Percentiles rank a stretch among this genome's conserved stretches.
These are phyloP conservation scores for Thunnus maccoyii DNA, from an alignment of 2,113 vertebrate genomes.

Conservation along the genomic window DNA sequence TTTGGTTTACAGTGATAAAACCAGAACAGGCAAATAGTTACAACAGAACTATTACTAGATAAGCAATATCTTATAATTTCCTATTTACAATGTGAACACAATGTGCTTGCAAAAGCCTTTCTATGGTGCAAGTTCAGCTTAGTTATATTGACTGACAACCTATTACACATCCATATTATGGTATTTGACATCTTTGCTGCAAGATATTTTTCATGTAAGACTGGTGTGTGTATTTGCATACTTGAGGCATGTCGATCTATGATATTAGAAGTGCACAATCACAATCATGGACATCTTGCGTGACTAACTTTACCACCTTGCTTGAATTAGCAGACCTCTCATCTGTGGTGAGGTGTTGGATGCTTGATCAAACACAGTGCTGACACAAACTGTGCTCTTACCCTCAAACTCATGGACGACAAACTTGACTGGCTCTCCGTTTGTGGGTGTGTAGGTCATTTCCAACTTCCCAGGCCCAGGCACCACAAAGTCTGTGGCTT, in stretches of 20 bases:
- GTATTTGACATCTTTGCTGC: not conserved
- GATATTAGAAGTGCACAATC: not conserved
- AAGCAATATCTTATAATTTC: slow-evolving; percentile 3
- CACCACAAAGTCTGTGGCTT: slow-evolving; percentile 98
- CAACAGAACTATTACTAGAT: not conserved
- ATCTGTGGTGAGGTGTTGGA: not conserved
- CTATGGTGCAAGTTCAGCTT: too few relatives aligned
- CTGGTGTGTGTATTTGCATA: not conserved
- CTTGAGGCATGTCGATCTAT: not conserved
- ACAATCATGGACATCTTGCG: too few relatives aligned
- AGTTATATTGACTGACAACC: slow-evolving; percentile 15
- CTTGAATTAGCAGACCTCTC: not conserved
- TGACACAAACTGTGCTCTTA: slow-evolving; percentile 65
- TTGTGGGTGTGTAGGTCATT: slow-evolving; percentile 91
- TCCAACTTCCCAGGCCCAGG: slow-evolving; percentile 94
- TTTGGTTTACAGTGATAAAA: slow-evolving; percentile 17
- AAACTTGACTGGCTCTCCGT: slow-evolving; percentile 88
- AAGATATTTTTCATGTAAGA: not conserved
- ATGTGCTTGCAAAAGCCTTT: too few relatives aligned
- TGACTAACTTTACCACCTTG: not conserved
- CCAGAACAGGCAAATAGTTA: not conserved
- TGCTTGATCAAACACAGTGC: not conserved
- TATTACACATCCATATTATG: not conserved
- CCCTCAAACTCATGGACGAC: slow-evolving; percentile 93
- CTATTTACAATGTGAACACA: slow-evolving; percentile 17